Evolutionary conservation across 2,797 vertebrate species (phyloP).

Genomic region (Sternarchorhynchus goeldii): DNA sequence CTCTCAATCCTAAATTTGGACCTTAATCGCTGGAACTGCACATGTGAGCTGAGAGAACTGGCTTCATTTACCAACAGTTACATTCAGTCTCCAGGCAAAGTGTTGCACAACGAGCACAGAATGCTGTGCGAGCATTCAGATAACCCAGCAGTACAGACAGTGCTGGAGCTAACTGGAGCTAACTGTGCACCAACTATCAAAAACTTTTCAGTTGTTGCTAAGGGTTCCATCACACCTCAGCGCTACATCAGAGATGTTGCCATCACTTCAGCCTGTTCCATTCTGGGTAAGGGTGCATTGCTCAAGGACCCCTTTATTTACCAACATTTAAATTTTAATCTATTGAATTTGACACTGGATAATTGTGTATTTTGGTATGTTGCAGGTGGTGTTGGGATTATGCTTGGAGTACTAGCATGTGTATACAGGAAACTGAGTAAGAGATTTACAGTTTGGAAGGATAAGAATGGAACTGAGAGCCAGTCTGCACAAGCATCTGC

Average conservation of each 20-base stretch:
- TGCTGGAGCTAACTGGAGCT: slow-evolving; percentile 75
- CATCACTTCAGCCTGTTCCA: slow-evolving; percentile 77
- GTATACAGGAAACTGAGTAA: slow-evolving; percentile 72
- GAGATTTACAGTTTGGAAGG: slow-evolving; percentile 54
- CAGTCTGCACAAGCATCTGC: slow-evolving; percentile 55
- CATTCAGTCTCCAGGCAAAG: slow-evolving; percentile 68
- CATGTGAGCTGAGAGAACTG: slow-evolving; percentile 75
- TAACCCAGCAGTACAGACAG: slow-evolving; percentile 62
- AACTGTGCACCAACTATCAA: slow-evolving; percentile 76
- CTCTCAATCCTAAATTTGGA: slow-evolving; percentile 77
- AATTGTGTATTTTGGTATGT: neutral
- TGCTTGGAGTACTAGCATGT: slow-evolving; percentile 71
- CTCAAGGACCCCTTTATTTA: neutral
- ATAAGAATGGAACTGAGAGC: slow-evolving; percentile 49
- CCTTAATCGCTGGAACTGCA: slow-evolving; percentile 80
- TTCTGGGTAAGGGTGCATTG: slow-evolving; percentile 74
- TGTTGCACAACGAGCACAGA: slow-evolving; percentile 67
- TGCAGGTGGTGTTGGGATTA: slow-evolving; percentile 73
- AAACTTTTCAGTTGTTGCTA: slow-evolving; percentile 70
- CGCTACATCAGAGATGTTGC: slow-evolving; percentile 74
- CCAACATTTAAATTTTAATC: neutral
- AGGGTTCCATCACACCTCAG: slow-evolving; percentile 58
- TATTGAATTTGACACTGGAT: neutral
- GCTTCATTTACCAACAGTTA: slow-evolving; percentile 73
- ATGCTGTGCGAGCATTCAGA: slow-evolving; percentile 70